Conservation (phyloP, 2,113 vertebrate genomes). For the Sardina pilchardus region DNA sequence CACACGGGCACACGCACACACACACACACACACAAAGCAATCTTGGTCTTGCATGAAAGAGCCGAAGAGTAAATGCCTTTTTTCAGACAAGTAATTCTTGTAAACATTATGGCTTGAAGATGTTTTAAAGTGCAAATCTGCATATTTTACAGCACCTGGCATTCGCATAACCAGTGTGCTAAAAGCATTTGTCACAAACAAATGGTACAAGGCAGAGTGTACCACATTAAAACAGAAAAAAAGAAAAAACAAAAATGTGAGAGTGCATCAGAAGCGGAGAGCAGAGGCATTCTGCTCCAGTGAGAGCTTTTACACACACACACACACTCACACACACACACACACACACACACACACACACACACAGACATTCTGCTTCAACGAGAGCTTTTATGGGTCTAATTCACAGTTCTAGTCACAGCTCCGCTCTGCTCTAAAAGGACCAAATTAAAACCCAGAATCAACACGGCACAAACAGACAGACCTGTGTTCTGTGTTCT, state of each 20-base stretch:
- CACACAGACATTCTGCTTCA: too few relatives aligned
- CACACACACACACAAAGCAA: neutral
- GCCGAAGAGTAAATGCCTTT: neutral
- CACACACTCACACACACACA: neutral
- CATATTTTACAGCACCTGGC: neutral
- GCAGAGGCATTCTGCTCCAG: neutral
- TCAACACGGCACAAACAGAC: neutral
- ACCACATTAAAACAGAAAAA: neutral
- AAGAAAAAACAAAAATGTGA: neutral
- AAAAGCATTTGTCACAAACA: conserved; percentile 3
- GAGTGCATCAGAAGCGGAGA: neutral
- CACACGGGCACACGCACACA: neutral
- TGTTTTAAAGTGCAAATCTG: neutral
- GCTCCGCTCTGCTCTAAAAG: neutral
- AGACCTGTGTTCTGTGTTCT: too few relatives aligned
- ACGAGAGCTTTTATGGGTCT: neutral
- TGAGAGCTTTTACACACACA: neutral
- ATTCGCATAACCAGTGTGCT: neutral
- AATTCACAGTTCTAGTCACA: neutral
- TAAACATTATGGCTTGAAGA: neutral
- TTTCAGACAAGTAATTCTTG: neutral
- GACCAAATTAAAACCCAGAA: neutral
- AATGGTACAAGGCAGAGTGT: neutral
- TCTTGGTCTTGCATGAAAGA: neutral
- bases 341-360: too few relatives aligned